These are phyloP conservation scores for Tenodera sinensis DNA, from an alignment of 2,888 invertebrate genomes.

Conservation along the genomic window DNA sequence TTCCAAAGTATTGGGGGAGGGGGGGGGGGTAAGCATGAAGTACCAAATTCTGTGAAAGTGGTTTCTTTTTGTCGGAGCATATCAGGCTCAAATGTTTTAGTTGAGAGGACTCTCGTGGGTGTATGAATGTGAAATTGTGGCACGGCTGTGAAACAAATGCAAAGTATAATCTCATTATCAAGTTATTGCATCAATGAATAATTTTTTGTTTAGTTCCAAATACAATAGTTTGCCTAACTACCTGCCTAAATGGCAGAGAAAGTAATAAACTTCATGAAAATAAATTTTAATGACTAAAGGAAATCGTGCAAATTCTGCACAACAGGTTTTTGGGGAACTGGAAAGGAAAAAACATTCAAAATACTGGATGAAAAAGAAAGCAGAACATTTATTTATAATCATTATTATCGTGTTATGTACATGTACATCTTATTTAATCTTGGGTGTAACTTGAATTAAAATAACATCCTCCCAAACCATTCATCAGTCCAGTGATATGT, in stretches of 20 bases:
- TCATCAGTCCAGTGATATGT: conserved; percentile 28
- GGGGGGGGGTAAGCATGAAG: too few relatives aligned
- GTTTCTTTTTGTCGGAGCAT: too few relatives aligned
- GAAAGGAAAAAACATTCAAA: background rate
- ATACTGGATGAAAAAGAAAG: conserved; percentile 26
- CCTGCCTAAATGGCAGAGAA: background rate
- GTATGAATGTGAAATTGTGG: too few relatives aligned
- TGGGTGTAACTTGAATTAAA: conserved; percentile 7
- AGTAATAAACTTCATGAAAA: background rate
- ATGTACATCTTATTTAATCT: conserved; percentile 21
- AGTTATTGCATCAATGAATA: too few relatives aligned
- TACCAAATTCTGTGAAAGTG: too few relatives aligned
- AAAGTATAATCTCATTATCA: too few relatives aligned
- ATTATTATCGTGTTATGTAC: conserved; percentile 25
- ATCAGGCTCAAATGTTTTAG: too few relatives aligned
- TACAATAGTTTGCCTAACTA: too few relatives aligned
- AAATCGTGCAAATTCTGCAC: background rate
- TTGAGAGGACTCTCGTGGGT: too few relatives aligned
- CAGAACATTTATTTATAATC: conserved; percentile 33
- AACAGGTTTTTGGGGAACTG: background rate
- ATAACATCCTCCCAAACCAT: background rate
- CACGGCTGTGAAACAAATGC: too few relatives aligned
- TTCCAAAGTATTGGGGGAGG: too few relatives aligned
- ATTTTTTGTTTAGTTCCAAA: too few relatives aligned
- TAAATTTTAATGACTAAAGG: background rate